phyloP scores from a whole-genome alignment of 2,113 vertebrate genomes.

The Argyrosomus japonicus region DNA sequence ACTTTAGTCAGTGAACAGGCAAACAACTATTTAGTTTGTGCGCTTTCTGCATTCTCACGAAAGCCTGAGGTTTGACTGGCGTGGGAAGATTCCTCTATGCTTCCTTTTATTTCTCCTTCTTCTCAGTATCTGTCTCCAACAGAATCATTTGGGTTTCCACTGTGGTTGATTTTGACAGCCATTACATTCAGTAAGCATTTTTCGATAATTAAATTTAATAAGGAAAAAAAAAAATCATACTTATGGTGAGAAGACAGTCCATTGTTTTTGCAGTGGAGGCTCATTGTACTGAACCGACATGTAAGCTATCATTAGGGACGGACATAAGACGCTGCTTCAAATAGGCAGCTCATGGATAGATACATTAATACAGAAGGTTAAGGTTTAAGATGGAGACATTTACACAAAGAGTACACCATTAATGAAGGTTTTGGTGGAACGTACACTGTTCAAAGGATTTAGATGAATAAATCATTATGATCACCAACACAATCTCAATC shows the following conservation, averaged over 20 bases:
- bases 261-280: background rate
- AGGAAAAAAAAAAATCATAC: background rate
- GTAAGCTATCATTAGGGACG: constrained; percentile 9
- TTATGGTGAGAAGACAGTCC: background rate
- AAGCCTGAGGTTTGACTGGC: constrained; percentile 32
- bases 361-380: background rate
- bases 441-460: background rate
- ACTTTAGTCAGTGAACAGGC: constrained; percentile 41
- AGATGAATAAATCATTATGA: background rate
- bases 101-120: constrained; percentile 6
- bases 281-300: constrained; percentile 14
- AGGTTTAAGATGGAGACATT: background rate
- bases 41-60: constrained; percentile 30
- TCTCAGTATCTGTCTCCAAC: background rate
- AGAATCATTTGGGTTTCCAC: constrained; percentile 8
- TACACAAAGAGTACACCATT: background rate
- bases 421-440: background rate
- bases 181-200: constrained; percentile 1
- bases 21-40: constrained; percentile 40
- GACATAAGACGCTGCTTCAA: background rate
- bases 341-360: background rate
- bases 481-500: constrained; percentile 11
- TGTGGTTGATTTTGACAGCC: constrained; percentile 24
- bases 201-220: background rate
- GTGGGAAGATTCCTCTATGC: background rate